These are phyloP conservation scores for Anabacerthia variegaticeps DNA, from an alignment of 2,797 vertebrate genomes.

Conservation along the genomic window DNA sequence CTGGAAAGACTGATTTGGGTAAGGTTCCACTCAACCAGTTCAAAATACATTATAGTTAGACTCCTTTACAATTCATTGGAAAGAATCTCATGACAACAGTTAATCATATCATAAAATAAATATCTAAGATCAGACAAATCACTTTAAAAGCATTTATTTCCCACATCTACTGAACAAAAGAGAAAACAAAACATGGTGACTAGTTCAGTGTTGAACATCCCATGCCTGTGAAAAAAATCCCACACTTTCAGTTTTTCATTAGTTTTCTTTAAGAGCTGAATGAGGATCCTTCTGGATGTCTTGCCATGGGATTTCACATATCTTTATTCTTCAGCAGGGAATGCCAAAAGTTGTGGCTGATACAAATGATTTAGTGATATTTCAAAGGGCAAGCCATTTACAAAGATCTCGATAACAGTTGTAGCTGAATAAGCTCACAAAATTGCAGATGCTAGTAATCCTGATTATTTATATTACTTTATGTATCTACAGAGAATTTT, in stretches of 20 bases:
- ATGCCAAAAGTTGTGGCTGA: background rate
- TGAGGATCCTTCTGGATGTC: background rate
- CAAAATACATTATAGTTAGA: background rate
- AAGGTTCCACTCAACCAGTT: background rate
- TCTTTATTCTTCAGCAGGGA: background rate
- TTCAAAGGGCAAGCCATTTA: background rate
- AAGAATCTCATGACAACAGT: background rate
- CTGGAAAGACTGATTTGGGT: background rate
- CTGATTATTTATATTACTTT: background rate
- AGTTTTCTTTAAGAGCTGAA: background rate
- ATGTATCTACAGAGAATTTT: background rate
- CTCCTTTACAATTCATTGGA: background rate
- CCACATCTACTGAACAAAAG: background rate
- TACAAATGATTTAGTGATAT: background rate
- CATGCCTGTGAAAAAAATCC: background rate
- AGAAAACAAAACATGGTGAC: too few species aligned
- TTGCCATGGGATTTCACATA: background rate
- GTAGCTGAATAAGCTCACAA: accelerated
- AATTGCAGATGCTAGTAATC: background rate
- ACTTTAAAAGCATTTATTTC: background rate
- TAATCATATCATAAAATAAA: background rate
- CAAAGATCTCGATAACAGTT: background rate
- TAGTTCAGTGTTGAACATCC: background rate
- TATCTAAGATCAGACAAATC: background rate
- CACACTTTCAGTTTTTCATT: background rate